Base-by-base conservation (phyloP, 2,888 invertebrate species). In the Gortyna flavago region DNA sequence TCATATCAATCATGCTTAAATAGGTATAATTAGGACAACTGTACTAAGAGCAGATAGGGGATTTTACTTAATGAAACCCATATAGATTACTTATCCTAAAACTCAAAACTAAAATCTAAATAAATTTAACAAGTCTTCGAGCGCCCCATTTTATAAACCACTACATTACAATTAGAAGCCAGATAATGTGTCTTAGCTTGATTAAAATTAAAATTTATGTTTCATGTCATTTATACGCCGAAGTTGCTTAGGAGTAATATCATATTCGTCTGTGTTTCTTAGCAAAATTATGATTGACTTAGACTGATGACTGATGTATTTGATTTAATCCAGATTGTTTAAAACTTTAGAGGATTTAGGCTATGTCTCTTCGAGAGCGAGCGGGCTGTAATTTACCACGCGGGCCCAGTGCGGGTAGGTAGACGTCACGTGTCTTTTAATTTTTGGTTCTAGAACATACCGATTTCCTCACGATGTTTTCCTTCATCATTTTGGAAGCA, bases 281-380 rank as follows among this genome's bases (percentile, higher is more conserved):
- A 41, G 54, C 70, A 65, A 77, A 84, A 84, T 84, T 76, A 86
- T 80, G 78, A 86, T 80, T 80, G 77, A 80, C 75, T 74, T 70
- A 76, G 69, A 57, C 86, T 81, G 65, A 86, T 81, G 54, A 54
- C 25, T n/a, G n/a, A 54, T 11, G 25, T 84, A 77, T 79, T 84
- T 85, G 67, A 73, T 41, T 79, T 80, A 80, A 78, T 80, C 75
- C 68, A 79, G 66, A 48, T 51, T 72, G 44, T 59, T 83, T 66
- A 38, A 1, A 38, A 38, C 38, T 38, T 38, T 38, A 68, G 11
- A 57, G 64, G 77, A 76, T 85, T 85, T 77, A 75, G 71, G 61
- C 79, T 81, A 73, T 73, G 29, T 74, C 44, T 44, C 44, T 44
- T 44, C 44, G 44, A 44, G 0, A 44, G 44, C 13, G 44, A 44